These are phyloP conservation scores for Nebria salina DNA, from an alignment of 2,888 invertebrate species.

Conservation along the genomic window DNA sequence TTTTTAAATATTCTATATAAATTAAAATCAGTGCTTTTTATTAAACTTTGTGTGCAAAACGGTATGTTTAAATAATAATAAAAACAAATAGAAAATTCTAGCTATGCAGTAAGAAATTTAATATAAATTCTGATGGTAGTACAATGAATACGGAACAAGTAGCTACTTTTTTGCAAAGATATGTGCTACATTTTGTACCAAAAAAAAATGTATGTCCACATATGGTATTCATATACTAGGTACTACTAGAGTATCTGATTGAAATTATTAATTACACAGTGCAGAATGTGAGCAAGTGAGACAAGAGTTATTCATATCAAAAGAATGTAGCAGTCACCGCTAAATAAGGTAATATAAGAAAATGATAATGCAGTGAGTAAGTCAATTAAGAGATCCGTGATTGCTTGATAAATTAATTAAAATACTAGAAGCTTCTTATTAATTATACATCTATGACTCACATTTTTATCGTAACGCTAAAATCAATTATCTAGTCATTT, in stretches of 20 bases:
- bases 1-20: too few species aligned
- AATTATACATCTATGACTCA: conserved; percentile 1
- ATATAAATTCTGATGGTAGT: neutral
- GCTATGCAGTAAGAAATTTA: too few species aligned
- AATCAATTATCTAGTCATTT: neutral
- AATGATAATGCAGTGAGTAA: neutral
- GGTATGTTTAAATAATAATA: too few species aligned
- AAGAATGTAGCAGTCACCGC: conserved; percentile 1
- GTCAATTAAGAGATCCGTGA: neutral
- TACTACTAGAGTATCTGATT: neutral
- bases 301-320: conserved; percentile 1
- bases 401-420: conserved; percentile 1
- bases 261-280: neutral
- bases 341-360: neutral
- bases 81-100: too few species aligned
- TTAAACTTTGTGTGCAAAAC: too few species aligned
- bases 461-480: neutral
- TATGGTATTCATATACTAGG: neutral
- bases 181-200: neutral
- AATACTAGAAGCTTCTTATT: neutral
- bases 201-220: neutral
- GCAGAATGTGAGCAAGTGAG: neutral
- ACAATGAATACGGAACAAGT: neutral
- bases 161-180: neutral
- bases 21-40: too few species aligned